Conservation (phyloP, 2,797 vertebrate genomes). For the Trachops cirrhosus region DNA sequence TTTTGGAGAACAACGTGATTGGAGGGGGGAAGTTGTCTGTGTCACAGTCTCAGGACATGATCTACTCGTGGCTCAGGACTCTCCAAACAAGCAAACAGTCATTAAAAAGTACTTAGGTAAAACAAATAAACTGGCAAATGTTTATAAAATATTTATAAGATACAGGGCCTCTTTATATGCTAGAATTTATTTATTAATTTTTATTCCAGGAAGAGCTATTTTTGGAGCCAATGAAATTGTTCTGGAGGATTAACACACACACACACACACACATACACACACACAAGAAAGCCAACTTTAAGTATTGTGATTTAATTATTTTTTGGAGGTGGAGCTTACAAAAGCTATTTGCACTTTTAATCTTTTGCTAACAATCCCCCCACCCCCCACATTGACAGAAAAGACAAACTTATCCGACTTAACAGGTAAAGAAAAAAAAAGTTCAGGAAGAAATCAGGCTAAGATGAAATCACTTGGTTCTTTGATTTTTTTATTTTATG, state of each 20-base stretch:
- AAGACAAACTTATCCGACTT: neutral
- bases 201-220: neutral
- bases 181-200: slow-evolving; percentile 30
- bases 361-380: neutral
- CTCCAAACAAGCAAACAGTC: slow-evolving; percentile 7
- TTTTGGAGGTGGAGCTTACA: neutral
- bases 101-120: neutral
- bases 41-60: neutral
- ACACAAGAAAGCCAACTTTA: neutral
- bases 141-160: slow-evolving; percentile 11
- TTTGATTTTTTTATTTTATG: neutral
- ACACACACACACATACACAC: neutral
- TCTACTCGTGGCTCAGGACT: neutral
- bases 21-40: neutral
- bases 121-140: neutral
- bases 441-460: neutral
- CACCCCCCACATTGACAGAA: neutral
- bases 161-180: neutral
- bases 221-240: slow-evolving; percentile 36
- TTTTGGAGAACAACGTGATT: neutral
- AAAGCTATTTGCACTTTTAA: neutral
- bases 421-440: neutral
- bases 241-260: neutral
- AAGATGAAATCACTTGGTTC: neutral
- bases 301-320: slow-evolving; percentile 34